Base-by-base conservation (phyloP, 2,113 vertebrate genomes). In the Mesocricetus auratus region DNA sequence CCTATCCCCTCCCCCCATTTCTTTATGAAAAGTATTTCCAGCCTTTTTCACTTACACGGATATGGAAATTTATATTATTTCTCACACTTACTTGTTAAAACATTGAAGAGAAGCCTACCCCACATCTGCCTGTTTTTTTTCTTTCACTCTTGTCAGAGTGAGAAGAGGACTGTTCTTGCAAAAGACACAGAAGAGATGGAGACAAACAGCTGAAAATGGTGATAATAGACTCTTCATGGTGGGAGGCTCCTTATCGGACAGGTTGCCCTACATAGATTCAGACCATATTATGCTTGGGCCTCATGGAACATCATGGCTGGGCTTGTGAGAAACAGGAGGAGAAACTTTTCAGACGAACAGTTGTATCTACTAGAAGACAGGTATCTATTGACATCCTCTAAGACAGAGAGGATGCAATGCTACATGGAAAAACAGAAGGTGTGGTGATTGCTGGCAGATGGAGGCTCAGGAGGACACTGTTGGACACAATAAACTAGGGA, bases 381-480 rank as follows among this genome's bases (percentile, higher is more conserved):
- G 4, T 62, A 4, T 93, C 88, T 90, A 90, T 81, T 68, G 15
- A 64, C 39, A 62, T 92, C 45, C 88, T 95, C 89, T 90, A 47
- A 81, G 36, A 89, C 31, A 31, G 74, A 31, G 74, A 77, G 15
- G 85, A 78, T 19, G 39, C 74, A 15, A 29, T 12, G 15, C 71
- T 88, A 15, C 19, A 12, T 77, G 62, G 47, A 90, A 73, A 88
- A 94, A 79, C 91, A 89, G 88, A 88, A 93, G 50, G 47, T 45
- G 93, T 86, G 22, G 62, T 74, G 79, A 42, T 93, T 77, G 62
- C 36, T 45, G 74, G 93, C 83, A 86, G 94, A 95, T 94, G 83
- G 89, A 78, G 73, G 19, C 66, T 96, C 71, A 68, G 64, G 94
- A 94, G 88, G 94, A 94, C 81, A 31, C 42, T 66, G 91, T 96